A percentile compares a stretch with the other conserved stretches of the same genome.
These are phyloP conservation scores for Micromussa lordhowensis DNA, from an alignment of 92 coral and sea anemone species.

Conservation along the genomic window DNA sequence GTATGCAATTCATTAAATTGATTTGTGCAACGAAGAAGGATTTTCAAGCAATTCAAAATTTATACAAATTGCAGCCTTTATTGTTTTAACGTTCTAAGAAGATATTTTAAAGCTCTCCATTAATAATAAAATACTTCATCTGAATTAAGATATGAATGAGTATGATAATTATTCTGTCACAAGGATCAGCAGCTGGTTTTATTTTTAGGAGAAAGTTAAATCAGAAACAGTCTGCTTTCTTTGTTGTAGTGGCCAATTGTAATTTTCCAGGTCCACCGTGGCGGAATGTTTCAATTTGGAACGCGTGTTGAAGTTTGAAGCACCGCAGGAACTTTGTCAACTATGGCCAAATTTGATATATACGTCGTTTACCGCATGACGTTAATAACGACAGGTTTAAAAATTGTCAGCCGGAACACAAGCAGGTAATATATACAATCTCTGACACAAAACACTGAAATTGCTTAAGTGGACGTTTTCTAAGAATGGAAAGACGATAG, in stretches of 20 bases:
- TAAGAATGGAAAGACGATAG: neutral
- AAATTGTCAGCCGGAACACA: neutral
- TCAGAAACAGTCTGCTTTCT: neutral
- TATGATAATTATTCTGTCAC: neutral
- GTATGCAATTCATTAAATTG: neutral
- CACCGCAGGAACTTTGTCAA: neutral
- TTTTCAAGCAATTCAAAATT: neutral
- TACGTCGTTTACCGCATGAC: neutral
- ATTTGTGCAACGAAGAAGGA: neutral
- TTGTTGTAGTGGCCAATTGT: neutral
- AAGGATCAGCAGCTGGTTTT: constrained; percentile 4
- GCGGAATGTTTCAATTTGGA: neutral
- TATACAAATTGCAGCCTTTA: neutral
- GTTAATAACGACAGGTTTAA: neutral
- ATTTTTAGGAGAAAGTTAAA: neutral
- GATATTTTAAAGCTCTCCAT: neutral
- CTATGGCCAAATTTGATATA: constrained; percentile 5
- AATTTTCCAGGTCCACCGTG: neutral
- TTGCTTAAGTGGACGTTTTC: neutral
- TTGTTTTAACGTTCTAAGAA: neutral
- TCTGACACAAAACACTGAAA: neutral
- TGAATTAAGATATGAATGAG: neutral
- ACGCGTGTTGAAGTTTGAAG: neutral
- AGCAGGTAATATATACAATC: neutral
- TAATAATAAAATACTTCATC: constrained; percentile 7